Evolutionary conservation across 2,797 vertebrate genomes (phyloP), one percentile per base, ranked within the genome.

Genomic region (Limosa lapponica): DNA sequence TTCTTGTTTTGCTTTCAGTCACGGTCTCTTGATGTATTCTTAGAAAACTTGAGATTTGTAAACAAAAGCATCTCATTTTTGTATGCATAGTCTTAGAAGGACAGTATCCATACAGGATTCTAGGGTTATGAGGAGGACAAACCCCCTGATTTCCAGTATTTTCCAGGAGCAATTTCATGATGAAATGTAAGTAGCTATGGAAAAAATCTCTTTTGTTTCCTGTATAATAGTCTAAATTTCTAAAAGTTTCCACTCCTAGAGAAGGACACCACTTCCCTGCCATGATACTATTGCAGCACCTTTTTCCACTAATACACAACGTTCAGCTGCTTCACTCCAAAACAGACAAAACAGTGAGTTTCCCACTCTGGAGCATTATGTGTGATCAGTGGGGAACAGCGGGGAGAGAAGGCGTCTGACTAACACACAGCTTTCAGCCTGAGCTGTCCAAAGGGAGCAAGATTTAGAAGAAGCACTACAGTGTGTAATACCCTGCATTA

Each of bases 171-270:
- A 92, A 89, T 57, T 83, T 67, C 28, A 67, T 44, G 72, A 86
- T 75, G 62, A 81, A 92, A 81, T 46, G 16, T 25, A 59, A 92
- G 77, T 74, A 96, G 89, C 89, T 84, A 90, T 69, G 55, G 89
- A 94, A 96, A 89, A 70, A 39, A 64, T 39, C 44, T 49, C 73
- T 44, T 89, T 82, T 82, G 82, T 85, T 89, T 91, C 46, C 64
- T 82, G 73, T 51, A 72, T 66, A 51, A 79, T 36, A 8, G 51
- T 5, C 19, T 19, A 30, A 3, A 13, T 77, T 70, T 82, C 78
- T 49, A 11, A 77, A 66, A 85, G 39, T n/a, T 55, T 84, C 30
- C 24, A 43, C 43, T 86, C 22, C 5, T 0, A 43, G 44, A 74
- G 44, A 75, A 73, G 61, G 75, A 52, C 48, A 51, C 12, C 3